Percentiles rank a stretch among this genome's conserved stretches.
These are phyloP conservation scores for Amblyjoppa fuscipennis DNA, from an alignment of 2,888 invertebrate genomes.

Conservation along the genomic window DNA sequence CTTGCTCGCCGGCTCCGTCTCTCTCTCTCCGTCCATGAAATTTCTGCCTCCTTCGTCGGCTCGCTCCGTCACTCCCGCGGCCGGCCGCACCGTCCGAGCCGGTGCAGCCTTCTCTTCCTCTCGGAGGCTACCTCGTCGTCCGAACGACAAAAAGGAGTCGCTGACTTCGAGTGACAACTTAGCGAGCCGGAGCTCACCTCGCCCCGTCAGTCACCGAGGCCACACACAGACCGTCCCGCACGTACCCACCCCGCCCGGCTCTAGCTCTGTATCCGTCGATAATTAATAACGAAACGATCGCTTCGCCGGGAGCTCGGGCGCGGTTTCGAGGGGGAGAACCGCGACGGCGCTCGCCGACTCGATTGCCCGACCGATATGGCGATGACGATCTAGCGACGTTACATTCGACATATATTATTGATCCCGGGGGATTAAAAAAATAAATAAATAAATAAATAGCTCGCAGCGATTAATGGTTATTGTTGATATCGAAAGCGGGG, in stretches of 20 bases:
- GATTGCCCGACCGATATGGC: slow-evolving; percentile 17
- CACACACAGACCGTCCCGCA: slow-evolving; percentile 72
- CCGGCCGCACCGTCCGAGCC: slow-evolving; percentile 29
- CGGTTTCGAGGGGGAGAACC: background rate
- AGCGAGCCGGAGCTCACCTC: slow-evolving; percentile 83
- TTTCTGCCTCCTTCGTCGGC: slow-evolving; percentile 58
- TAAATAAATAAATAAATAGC: background rate
- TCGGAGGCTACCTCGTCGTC: slow-evolving; percentile 62
- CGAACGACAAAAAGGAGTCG: slow-evolving; percentile 81
- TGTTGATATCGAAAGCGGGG: background rate
- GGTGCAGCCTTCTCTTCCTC: slow-evolving; percentile 38
- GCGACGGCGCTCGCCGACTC: background rate
- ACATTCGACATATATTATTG: slow-evolving; percentile 20
- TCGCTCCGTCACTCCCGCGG: slow-evolving; percentile 37
- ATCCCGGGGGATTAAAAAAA: slow-evolving; percentile 12
- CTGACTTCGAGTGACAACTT: slow-evolving; percentile 83
- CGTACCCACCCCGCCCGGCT: slow-evolving; percentile 16
- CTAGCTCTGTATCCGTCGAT: slow-evolving; percentile 53
- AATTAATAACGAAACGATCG: slow-evolving; percentile 63
- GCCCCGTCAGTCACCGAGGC: slow-evolving; percentile 73
- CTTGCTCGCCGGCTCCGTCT: slow-evolving; percentile 46
- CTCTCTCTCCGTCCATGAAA: slow-evolving; percentile 59
- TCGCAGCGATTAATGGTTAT: background rate
- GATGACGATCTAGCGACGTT: slow-evolving; percentile 10
- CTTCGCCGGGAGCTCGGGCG: background rate